These are phyloP conservation scores for Homarus americanus DNA, from an alignment of 1,140 invertebrate genomes.

Conservation along the genomic window DNA sequence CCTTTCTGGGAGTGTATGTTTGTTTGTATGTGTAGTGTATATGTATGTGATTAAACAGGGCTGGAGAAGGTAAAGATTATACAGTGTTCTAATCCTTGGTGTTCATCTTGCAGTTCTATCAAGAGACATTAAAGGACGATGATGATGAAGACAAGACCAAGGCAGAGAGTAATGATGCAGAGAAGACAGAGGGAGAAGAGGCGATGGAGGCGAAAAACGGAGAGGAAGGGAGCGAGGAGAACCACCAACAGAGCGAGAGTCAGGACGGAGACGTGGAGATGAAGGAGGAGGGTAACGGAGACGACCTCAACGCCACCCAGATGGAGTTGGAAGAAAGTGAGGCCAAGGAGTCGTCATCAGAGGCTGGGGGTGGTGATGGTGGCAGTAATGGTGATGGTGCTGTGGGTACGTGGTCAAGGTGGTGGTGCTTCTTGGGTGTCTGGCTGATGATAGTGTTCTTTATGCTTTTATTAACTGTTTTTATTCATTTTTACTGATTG, in stretches of 20 bases:
- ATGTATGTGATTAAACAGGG: no score
- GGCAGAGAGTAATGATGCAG: neutral
- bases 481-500: neutral
- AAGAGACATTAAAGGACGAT: constrained; percentile 50
- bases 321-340: constrained; percentile 56
- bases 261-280: neutral
- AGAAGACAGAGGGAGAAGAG: neutral
- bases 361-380: constrained; percentile 4
- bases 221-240: neutral
- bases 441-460: constrained; percentile 9
- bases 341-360: neutral
- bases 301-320: neutral
- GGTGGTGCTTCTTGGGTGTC: no score
- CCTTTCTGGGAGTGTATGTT: no score
- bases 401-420: neutral
- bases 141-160: neutral
- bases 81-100: no score
- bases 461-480: no score
- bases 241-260: neutral
- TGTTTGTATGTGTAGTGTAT: no score
- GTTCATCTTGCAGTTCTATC: constrained; percentile 42
- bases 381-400: constrained; percentile 16
- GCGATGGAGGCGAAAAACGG: neutral
- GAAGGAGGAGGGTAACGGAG: neutral
- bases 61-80: no score